Conservation (phyloP, 2,797 vertebrate genomes). For the Acanthis flammea region DNA sequence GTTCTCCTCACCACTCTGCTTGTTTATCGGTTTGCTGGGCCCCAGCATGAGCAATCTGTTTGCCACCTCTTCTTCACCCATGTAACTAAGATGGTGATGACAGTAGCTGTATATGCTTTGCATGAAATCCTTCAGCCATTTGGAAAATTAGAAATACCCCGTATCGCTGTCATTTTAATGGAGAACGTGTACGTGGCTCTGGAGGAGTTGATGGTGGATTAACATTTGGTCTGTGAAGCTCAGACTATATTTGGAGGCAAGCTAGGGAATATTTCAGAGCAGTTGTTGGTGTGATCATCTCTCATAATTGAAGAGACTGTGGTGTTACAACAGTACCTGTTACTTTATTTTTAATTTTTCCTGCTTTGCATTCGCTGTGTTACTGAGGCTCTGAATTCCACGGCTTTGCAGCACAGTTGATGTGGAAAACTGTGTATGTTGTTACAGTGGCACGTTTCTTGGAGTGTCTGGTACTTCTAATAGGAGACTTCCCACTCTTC, state of each 20-base stretch:
- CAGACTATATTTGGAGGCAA: constrained; percentile 30
- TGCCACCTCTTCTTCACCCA: not conserved
- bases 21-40: not conserved
- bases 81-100: not conserved
- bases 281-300: not conserved
- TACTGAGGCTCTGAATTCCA: constrained; percentile 52
- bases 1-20: not conserved
- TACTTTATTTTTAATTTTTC: not conserved
- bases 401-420: constrained; percentile 46
- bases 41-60: not conserved
- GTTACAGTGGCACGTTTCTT: constrained; percentile 53
- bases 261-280: not conserved
- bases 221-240: not conserved
- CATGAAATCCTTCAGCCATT: not conserved
- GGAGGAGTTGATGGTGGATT: not conserved
- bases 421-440: constrained; percentile 43
- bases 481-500: constrained; percentile 20
- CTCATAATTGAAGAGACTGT: constrained; percentile 9
- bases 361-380: constrained; percentile 27
- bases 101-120: not conserved
- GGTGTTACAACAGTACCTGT: constrained; percentile 33
- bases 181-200: not conserved
- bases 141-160: not conserved
- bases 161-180: not conserved
- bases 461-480: constrained; percentile 60